phyloP scores from a whole-genome alignment of 2,797 vertebrate species.

The Notoglanidium macrostoma region DNA sequence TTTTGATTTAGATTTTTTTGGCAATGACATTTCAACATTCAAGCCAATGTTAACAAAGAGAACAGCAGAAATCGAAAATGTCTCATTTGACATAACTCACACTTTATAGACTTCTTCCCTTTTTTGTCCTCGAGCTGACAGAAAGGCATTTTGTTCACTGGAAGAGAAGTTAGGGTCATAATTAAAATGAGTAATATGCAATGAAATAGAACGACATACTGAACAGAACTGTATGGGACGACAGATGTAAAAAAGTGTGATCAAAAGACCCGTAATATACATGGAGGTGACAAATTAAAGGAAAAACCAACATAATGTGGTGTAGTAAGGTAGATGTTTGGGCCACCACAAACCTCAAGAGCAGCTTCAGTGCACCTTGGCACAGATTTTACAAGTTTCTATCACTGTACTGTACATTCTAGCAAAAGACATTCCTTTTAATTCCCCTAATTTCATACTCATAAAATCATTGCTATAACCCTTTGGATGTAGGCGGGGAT shows the following conservation, averaged over 20 bases:
- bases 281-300: neutral
- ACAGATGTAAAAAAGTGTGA: neutral
- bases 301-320: neutral
- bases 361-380: neutral
- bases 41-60: constrained; percentile 30
- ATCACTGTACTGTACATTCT: neutral
- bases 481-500: too few relatives aligned
- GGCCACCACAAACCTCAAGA: too few relatives aligned
- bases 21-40: constrained; percentile 41
- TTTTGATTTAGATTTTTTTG: neutral
- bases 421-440: neutral
- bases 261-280: neutral
- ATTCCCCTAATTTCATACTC: neutral
- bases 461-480: neutral
- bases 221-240: neutral
- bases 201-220: neutral
- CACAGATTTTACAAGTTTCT: neutral
- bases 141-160: constrained; percentile 84
- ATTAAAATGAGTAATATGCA: neutral
- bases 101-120: constrained; percentile 68
- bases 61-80: constrained; percentile 31
- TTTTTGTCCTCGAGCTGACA: constrained; percentile 79
- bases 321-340: too few relatives aligned
- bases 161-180: constrained; percentile 27
- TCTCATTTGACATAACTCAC: constrained; percentile 66